Base-by-base conservation (phyloP, 2,888 invertebrate genomes). In the Dorcus parallelipipedus region DNA sequence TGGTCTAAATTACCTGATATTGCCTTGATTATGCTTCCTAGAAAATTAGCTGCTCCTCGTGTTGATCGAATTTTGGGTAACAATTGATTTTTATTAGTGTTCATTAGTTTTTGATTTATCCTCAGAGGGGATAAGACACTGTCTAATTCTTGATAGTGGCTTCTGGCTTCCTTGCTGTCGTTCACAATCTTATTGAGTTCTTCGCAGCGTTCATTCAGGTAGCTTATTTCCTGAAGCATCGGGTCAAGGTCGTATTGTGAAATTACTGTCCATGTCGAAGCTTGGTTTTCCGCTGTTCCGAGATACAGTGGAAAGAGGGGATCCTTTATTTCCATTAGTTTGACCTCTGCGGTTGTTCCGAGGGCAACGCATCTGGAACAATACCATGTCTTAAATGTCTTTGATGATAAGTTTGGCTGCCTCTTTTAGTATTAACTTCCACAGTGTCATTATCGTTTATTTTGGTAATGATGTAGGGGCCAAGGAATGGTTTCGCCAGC, bases 21-120 rank as follows among this genome's bases (percentile, higher is more conserved):
- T 10, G 53, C 53, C 7, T 53, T 53, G 20, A 53, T 47, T 9
- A 53, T 47, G 4, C 45, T 45, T 9, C 53, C 45, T 6, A 45
- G 3, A 33, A 53, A 53, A 26, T 53, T 53, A 8, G 41, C 8
- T n/a, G 53, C 45, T 53, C 47, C 53, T 10, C 52, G 41, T 39
- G 43, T 38, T 33, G 26, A 33, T 45, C 53, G 23, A 6, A 45
- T 14, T 6, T 45, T 53, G 10, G 42, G 43, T 3, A 43, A 17
- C 26, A 51, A 10, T 45, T 45, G 53, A 9, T 53, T 23, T 3
- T 6, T 33, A 33, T 33, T 33, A 6, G 1, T 7, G 7, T 33
- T 33, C 5, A 33, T 33, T 4, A 33, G 4, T 33, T 33, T 33
- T 33, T 33, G 26, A 6, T 33, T 33, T 7, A 4, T 33, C 26